Percentiles rank a stretch among this genome's conserved stretches.
These are phyloP conservation scores for Brachypterus glaber DNA, from an alignment of 2,888 invertebrate genomes.

Conservation along the genomic window DNA sequence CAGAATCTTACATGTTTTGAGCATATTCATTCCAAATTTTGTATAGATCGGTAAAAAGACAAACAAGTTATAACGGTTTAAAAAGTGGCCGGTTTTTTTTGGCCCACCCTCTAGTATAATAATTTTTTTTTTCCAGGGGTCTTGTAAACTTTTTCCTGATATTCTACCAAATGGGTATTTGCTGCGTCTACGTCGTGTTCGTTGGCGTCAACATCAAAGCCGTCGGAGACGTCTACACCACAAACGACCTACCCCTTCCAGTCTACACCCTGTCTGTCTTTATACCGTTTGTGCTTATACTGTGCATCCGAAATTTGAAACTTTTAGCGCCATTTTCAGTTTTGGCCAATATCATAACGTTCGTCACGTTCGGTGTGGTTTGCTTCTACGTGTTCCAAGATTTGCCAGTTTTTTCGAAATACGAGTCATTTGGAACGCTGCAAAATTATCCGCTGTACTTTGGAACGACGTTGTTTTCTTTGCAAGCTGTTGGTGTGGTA, in stretches of 20 bases:
- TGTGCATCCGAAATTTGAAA: slow-evolving; percentile 77
- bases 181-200: slow-evolving; percentile 66
- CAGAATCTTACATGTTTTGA: too few species aligned
- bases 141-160: slow-evolving; percentile 61
- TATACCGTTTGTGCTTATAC: slow-evolving; percentile 63
- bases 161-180: slow-evolving; percentile 80
- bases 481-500: slow-evolving; percentile 90
- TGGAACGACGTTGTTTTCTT: slow-evolving; percentile 90
- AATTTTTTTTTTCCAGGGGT: slow-evolving; percentile 38
- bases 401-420: slow-evolving; percentile 53
- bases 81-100: too few species aligned
- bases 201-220: slow-evolving; percentile 36
- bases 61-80: too few species aligned
- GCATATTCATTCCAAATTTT: too few species aligned
- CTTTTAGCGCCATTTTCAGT: slow-evolving; percentile 84
- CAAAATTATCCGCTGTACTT: slow-evolving; percentile 82
- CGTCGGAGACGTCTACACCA: slow-evolving; percentile 31
- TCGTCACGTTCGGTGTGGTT: slow-evolving; percentile 75
- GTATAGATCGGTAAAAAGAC: too few species aligned
- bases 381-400: slow-evolving; percentile 76
- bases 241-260: slow-evolving; percentile 17
- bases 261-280: slow-evolving; percentile 36
- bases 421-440: slow-evolving; percentile 54
- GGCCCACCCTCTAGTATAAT: too few species aligned
- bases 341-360: slow-evolving; percentile 76